Percentiles rank a stretch among this genome's conserved stretches.
Evolutionary conservation across 2,888 invertebrate genomes (phyloP).

Genomic region (Cryptophagus acutangulus): DNA sequence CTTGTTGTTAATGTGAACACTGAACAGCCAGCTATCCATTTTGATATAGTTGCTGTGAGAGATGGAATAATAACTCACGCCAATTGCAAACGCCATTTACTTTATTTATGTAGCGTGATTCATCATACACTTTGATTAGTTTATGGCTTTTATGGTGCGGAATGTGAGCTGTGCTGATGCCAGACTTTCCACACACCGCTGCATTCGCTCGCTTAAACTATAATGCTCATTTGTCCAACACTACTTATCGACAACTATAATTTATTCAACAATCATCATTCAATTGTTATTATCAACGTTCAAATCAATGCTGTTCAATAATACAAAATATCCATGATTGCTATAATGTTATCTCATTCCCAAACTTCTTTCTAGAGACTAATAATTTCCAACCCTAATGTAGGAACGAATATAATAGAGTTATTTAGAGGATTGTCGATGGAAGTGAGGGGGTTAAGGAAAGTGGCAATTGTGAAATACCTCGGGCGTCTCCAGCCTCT

Average conservation of each 20-base stretch:
- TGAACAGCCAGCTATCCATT: constrained; percentile 44
- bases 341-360: too few relatives aligned
- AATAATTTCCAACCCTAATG: too few relatives aligned
- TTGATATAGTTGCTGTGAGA: constrained; percentile 49
- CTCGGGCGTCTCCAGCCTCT: constrained; percentile 3
- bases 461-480: constrained; percentile 8
- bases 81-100: constrained; percentile 51
- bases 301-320: too few relatives aligned
- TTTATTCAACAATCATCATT: too few relatives aligned
- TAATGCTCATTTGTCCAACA: too few relatives aligned
- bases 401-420: constrained; percentile 4
- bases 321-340: too few relatives aligned
- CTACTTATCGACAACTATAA: too few relatives aligned
- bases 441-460: constrained; percentile 6
- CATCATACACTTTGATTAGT: constrained; percentile 52
- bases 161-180: constrained; percentile 45
- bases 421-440: constrained; percentile 32
- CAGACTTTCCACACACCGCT: constrained; percentile 42
- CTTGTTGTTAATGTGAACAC: constrained; percentile 39
- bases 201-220: constrained; percentile 29
- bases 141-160: constrained; percentile 50
- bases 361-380: too few relatives aligned
- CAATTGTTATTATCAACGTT: too few relatives aligned
- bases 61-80: constrained; percentile 51
- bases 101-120: constrained; percentile 51